phyloP scores from a whole-genome alignment of 1,140 invertebrate genomes.

The Macrocentrus cingulum region DNA sequence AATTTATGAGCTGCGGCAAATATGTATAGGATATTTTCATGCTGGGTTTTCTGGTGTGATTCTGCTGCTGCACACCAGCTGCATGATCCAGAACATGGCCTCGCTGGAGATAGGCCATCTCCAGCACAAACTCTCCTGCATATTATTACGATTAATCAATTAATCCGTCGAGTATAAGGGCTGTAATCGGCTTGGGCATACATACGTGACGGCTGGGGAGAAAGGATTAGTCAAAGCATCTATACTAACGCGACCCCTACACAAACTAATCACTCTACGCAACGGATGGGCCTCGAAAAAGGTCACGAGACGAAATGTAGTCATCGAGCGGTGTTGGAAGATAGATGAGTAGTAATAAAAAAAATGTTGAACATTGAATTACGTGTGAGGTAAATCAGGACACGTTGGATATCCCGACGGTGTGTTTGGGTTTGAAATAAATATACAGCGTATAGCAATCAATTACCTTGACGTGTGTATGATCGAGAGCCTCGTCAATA shows the following conservation, averaged over 20 bases:
- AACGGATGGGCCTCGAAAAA: no score
- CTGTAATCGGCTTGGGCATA: conserved; percentile 31
- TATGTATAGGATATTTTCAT: conserved; percentile 2
- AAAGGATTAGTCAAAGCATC: conserved; percentile 45
- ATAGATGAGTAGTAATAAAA: neutral
- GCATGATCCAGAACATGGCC: no score
- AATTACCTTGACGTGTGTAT: neutral
- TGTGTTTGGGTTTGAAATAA: no score
- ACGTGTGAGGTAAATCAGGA: no score
- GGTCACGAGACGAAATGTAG: neutral
- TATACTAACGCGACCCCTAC: neutral
- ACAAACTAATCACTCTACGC: conserved; percentile 38
- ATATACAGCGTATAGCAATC: neutral
- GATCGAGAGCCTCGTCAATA: neutral
- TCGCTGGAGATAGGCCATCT: no score
- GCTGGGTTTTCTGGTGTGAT: neutral
- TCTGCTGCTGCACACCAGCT: no score
- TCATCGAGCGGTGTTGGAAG: neutral
- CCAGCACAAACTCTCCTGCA: conserved; percentile 15
- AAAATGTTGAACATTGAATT: no score
- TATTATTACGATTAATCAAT: conserved; percentile 29
- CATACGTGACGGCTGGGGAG: conserved; percentile 30
- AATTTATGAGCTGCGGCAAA: conserved; percentile 24
- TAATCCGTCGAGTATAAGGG: conserved; percentile 12
- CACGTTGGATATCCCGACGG: no score